Base-by-base conservation (phyloP, 2,797 vertebrate genomes). In the Scleropages formosus region DNA sequence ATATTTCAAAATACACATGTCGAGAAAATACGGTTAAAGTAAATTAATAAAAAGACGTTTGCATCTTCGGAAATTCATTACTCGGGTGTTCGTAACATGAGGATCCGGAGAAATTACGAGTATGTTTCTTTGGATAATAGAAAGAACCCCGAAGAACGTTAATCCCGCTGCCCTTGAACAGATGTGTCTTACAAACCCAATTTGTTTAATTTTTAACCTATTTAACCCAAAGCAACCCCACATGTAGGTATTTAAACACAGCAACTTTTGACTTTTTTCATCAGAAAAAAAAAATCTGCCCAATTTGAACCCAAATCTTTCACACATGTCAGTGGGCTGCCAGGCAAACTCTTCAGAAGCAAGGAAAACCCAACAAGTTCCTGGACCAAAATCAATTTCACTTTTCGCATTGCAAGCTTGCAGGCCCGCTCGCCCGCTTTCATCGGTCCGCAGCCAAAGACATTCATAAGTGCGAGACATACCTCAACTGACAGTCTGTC, bases 141-240 rank as follows among this genome's bases (percentile, higher is more conserved):
- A n/a, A n/a, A n/a, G n/a, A n/a, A n/a, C n/a, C n/a, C n/a, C n/a
- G n/a, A 59, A 78, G 63, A 3, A 1, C 56, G 44, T 74, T 46
- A 49, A 27, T 60, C 67, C 67, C 68, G 26, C 69, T 58, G 75
- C 68, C 66, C 72, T 79, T 79, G 81, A 79, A 72, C 46, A 65
- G 75, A 64, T 65, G 69, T 88, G 88, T 90, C 88, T 89, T 83
- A 89, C 85, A 89, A 90, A 91, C 85, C 90, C 86, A 87, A 85
- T n/a, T n/a, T n/a, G n/a, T n/a, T n/a, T n/a, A n/a, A n/a, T n/a
- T n/a, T n/a, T n/a, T n/a, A n/a, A n/a, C n/a, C n/a, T n/a, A n/a
- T n/a, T n/a, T n/a, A n/a, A n/a, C n/a, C n/a, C n/a, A n/a, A n/a
- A n/a, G n/a, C n/a, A n/a, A n/a, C n/a, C n/a, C n/a, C n/a, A n/a